Evolutionary conservation across 2,113 vertebrate genomes (phyloP).

Genomic region (Recurvirostra avosetta): DNA sequence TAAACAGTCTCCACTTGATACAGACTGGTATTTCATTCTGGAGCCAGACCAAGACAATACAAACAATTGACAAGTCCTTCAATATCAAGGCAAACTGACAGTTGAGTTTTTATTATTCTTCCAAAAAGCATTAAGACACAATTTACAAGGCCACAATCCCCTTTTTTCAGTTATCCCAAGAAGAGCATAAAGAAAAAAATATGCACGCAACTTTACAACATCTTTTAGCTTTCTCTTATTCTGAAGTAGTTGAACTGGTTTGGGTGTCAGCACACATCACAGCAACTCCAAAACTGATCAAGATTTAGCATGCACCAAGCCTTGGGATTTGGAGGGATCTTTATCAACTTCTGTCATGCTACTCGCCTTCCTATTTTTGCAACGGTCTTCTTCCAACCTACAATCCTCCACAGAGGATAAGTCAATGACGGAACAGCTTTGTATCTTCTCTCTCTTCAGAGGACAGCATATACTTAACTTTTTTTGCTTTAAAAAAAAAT

Average conservation of each 20-base stretch:
- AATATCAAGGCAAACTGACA: not conserved
- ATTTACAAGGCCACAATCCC: not conserved
- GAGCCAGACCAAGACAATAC: constrained; percentile 14
- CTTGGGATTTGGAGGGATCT: not conserved
- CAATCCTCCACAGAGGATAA: not conserved
- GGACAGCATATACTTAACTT: fast-evolving
- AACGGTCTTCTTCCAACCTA: not conserved
- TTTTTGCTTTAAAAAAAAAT: too few relatives aligned
- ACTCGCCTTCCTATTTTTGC: not conserved
- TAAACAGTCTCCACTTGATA: not conserved
- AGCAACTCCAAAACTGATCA: not conserved
- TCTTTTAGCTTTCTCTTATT: not conserved
- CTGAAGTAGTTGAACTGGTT: not conserved
- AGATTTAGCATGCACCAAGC: not conserved
- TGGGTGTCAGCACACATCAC: not conserved
- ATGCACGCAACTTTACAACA: not conserved
- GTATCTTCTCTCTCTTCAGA: not conserved
- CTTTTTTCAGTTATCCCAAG: not conserved
- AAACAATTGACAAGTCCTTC: constrained; percentile 40
- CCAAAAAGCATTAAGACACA: not conserved
- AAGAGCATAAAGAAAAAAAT: not conserved
- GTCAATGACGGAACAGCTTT: not conserved
- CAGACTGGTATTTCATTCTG: not conserved
- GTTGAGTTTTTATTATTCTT: not conserved
- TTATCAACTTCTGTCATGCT: not conserved